These are phyloP conservation scores for Sebastes reedi DNA, from an alignment of 2,797 vertebrate species.

Conservation along the genomic window DNA sequence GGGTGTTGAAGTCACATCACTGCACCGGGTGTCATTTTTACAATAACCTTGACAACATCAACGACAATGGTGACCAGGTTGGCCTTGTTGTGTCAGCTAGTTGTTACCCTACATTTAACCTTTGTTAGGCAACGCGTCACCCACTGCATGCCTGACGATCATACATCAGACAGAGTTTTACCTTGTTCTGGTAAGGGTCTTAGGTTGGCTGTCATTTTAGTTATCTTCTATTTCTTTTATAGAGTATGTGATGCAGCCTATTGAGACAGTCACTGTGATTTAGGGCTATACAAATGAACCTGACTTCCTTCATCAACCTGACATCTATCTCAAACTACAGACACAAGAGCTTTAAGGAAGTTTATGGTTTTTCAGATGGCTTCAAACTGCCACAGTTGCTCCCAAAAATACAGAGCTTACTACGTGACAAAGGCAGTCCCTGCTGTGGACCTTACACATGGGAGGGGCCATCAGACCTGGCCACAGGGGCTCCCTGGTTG, in stretches of 20 bases:
- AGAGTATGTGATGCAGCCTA: neutral
- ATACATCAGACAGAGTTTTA: neutral
- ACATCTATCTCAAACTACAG: neutral
- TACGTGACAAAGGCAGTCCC: conserved; percentile 1
- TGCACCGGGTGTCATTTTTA: neutral
- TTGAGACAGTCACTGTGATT: neutral
- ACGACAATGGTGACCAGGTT: neutral
- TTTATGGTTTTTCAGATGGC: conserved; percentile 6
- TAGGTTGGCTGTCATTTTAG: neutral
- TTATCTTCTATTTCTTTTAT: neutral
- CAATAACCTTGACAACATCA: neutral
- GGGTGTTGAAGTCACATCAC: neutral
- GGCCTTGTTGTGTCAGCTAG: neutral
- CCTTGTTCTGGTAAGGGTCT: neutral
- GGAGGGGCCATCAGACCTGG: conserved; percentile 32
- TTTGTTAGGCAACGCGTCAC: neutral
- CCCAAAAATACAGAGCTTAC: neutral
- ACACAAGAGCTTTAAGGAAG: neutral
- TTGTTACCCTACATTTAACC: neutral
- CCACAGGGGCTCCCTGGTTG: conserved; percentile 35
- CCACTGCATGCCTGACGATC: neutral
- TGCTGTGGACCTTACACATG: conserved; percentile 1
- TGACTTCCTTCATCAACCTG: neutral
- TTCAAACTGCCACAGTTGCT: conserved; percentile 8
- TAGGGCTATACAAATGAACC: neutral